These are phyloP conservation scores for Aegithalos caudatus DNA, from an alignment of 2,113 vertebrate species.

Conservation along the genomic window DNA sequence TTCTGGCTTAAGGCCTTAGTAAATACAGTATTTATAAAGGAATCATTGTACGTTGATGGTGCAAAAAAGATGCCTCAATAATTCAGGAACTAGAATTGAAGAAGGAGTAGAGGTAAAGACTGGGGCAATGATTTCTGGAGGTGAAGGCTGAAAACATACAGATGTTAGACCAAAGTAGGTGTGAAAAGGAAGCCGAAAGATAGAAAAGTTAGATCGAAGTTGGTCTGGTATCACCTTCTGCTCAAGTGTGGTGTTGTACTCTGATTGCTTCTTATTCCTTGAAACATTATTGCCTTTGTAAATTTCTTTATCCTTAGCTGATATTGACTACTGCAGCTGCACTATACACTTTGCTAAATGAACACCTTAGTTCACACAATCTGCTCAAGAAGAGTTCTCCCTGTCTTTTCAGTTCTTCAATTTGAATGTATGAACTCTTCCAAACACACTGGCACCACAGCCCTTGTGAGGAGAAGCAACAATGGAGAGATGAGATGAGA, in stretches of 20 bases:
- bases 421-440: background rate
- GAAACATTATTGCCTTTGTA: background rate
- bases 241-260: background rate
- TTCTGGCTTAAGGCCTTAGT: conserved; percentile 36
- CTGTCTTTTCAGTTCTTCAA: background rate
- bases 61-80: conserved; percentile 2
- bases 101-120: background rate
- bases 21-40: conserved; percentile 42
- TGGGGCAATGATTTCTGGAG: background rate
- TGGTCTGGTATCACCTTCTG: background rate
- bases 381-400: background rate
- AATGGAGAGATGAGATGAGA: background rate
- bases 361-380: background rate
- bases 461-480: background rate
- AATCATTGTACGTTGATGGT: background rate
- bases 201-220: background rate
- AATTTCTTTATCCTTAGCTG: background rate
- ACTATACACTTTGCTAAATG: background rate
- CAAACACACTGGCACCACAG: background rate
- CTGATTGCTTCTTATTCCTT: background rate
- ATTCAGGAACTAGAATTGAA: background rate
- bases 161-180: background rate
- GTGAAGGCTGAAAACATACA: background rate
- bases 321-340: background rate
- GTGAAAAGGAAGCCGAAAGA: background rate